A percentile compares a stretch with the other conserved stretches of the same genome.
Conservation (phyloP, 2,888 invertebrate genomes). For the Monochamus alternatus region DNA sequence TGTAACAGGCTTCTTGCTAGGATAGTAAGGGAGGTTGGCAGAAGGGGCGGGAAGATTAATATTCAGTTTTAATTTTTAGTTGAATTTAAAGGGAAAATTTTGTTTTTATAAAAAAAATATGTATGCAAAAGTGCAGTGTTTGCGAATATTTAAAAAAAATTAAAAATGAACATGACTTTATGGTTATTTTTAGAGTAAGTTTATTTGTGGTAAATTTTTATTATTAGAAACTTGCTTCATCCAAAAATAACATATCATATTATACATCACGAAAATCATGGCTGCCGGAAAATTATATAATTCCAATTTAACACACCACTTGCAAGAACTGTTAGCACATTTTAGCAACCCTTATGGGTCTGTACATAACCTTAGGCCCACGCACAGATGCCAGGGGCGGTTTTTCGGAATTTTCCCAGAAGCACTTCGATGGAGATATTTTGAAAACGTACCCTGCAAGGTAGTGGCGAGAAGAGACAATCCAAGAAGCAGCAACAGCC, state of each 20-base stretch:
- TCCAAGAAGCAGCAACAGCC: constrained; percentile 74
- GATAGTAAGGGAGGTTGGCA: background rate
- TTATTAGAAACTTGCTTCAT: constrained; percentile 64
- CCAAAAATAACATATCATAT: constrained; percentile 67
- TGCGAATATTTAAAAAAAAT: constrained; percentile 39
- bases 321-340: constrained; percentile 37
- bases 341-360: constrained; percentile 22
- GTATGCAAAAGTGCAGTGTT: constrained; percentile 35
- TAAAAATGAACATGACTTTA: constrained; percentile 40
- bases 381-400: constrained; percentile 37
- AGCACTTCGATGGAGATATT: constrained; percentile 32
- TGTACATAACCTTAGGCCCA: constrained; percentile 37
- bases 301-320: constrained; percentile 43
- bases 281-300: constrained; percentile 63
- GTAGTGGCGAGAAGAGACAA: constrained; percentile 73
- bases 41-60: background rate
- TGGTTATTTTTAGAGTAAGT: constrained; percentile 55
- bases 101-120: constrained; percentile 9
- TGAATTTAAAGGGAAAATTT: constrained; percentile 28
- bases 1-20: background rate
- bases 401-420: constrained; percentile 27
- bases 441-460: constrained; percentile 73
- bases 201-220: constrained; percentile 63
- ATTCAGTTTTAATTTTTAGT: background rate
- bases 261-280: constrained; percentile 59